Base-by-base conservation (phyloP, 2,888 invertebrate genomes). In the Sicus ferrugineus region DNA sequence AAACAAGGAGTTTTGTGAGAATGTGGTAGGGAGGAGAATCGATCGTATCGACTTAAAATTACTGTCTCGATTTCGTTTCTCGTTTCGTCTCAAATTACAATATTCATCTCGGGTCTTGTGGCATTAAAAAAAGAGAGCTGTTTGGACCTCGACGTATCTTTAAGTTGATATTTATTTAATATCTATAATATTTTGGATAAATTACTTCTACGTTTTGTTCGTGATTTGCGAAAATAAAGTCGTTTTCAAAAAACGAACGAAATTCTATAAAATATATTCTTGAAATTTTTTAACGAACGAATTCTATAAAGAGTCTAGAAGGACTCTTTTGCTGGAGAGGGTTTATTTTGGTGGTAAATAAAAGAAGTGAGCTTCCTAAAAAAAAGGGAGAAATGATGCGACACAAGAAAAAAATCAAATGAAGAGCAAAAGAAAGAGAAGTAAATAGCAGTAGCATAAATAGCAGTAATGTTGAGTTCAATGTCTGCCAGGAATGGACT, bases 401-500 rank as follows among this genome's bases (percentile, higher is more conserved):
- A 34, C 7, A 14, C 7, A 42, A n/a, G 16, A 46, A 21, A 46
- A 46, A 11, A 28, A 48, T 14, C 26, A 11, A 16, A 42, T 19
- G n/a, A 19, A 16, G 28, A 42, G 6, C 9, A 19, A 19, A 19
- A 31, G 11, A n/a, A 26, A 19, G n/a, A 48, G 7, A 16, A n/a
- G 7, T 19, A 42, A 7, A 14, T 23, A n/a, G 38, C 23, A 1
- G 26, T 14, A 56, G 34, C 26, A 28, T 26, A 23, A 19, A 42
- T 19, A 23, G 14, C 19, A 67, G 19, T 3, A 9, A 46, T 14
- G 54, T 28, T 48, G 67, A 31, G 67, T 67, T 67, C 67, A 67
- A 59, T 59, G 59, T 58, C 67, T 67, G 67, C 48, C 23, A 48
- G 58, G 58, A 67, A 67, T 67, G 67, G 67, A 67, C 59, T 67